Base-by-base conservation (phyloP, 2,113 vertebrate species). In the Epinephelus fuscoguttatus region DNA sequence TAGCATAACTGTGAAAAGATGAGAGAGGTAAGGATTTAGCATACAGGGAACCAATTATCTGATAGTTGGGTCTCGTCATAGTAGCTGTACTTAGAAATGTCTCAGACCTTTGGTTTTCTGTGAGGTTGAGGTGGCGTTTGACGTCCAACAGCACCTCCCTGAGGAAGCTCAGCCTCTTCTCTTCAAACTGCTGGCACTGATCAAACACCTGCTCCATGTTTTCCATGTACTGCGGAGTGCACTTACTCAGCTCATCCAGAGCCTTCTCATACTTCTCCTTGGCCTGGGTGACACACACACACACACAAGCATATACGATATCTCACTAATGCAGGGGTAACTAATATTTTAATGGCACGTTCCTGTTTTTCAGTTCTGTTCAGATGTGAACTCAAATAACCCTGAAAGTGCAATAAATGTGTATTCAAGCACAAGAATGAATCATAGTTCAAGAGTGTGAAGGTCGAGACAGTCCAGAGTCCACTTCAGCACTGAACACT, bases 191-290 rank as follows among this genome's bases (percentile, higher is more conserved):
- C 96, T 99, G 98, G 91, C 97, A 98, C 90, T 97, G 96, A 57
- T 97, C 97, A 0, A 99, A 99, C 90, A 99, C 96, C 88, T 95
- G 95, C 94, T 98, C 98, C 98, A 99, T 99, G 94, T 95, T 96
- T 84, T 99, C 98, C 68, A 96, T 97, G 93, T 99, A 99, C 92
- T 96, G 97, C 0, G 98, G 97, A 0, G 97, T 98, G 88, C 95
- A 96, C 81, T 97, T 97, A 81, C 92, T 96, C 91, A 99, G 95
- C 72, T 99, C 98, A 0, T 99, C 98, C 92, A 99, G 90, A 49
- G 96, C 94, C 92, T 98, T 99, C 94, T 98, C 97, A 0, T 99
- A 99, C 89, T 97, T 98, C 93, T 99, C 98, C 91, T 96, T 98
- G 4, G 96, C 96, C 98, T 99, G 60, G 0, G 50, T 1, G 59